Conservation (phyloP, 2,797 vertebrate species). For the Emys orbicularis region DNA sequence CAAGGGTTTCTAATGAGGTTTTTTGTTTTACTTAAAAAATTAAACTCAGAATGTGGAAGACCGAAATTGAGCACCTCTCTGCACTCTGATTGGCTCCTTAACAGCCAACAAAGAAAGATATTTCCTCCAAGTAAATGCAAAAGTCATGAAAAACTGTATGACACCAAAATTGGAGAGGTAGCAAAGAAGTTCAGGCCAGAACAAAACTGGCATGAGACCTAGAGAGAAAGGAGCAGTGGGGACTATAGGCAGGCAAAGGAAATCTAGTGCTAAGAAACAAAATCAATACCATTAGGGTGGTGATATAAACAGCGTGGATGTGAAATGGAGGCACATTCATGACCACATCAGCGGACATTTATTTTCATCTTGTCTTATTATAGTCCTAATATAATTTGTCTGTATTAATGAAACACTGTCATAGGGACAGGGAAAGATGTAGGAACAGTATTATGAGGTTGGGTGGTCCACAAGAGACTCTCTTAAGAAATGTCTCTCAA, state of each 20-base stretch:
- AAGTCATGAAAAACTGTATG: not conserved
- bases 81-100: not conserved
- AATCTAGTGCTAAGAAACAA: conserved; percentile 2
- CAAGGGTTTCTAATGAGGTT: not conserved
- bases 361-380: not conserved
- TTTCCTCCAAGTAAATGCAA: not conserved
- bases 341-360: not conserved
- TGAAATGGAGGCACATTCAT: conserved; percentile 7
- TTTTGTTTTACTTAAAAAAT: not conserved
- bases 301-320: not conserved
- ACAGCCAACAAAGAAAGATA: not conserved
- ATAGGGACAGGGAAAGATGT: fast-evolving
- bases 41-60: not conserved
- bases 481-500: not conserved
- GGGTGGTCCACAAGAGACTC: not conserved
- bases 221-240: not conserved
- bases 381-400: conserved; percentile 22
- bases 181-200: not conserved
- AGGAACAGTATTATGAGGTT: not conserved
- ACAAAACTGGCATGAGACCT: not conserved
- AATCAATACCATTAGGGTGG: not conserved
- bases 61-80: not conserved
- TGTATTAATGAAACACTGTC: not conserved
- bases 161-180: not conserved
- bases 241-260: not conserved